Base-by-base conservation (phyloP, 2,113 vertebrate species). In the Ceyx melanurus region DNA sequence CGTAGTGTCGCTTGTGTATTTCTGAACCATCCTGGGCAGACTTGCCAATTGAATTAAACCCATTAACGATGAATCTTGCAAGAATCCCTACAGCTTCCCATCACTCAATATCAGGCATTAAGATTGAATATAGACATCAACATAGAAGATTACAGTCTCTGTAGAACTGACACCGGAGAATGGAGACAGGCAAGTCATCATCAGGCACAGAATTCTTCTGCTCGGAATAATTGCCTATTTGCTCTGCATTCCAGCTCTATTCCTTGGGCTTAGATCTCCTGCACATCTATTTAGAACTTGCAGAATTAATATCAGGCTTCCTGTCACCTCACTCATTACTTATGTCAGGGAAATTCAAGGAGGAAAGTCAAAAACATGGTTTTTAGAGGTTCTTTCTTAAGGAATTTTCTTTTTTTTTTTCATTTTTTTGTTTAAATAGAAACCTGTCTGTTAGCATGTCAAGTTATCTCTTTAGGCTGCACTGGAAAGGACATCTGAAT, bases 171-270 rank as follows among this genome's bases (percentile, higher is more conserved):
- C 6, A 72, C 73, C 20, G 4, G 70, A 92, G 82, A 72, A 89
- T 7, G 60, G 86, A 96, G 95, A 84, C 64, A 71, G 71, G 90
- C 84, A 90, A 91, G 93, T 93, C 72, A 94, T 90, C 87, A 94
- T 62, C 35, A 80, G 89, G 75, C 70, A 45, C 60, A 91, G 57
- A 92, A 79, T 90, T 60, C 43, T 50, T 94, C 72, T 89, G 67
- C 64, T 92, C 64, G 82, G 79, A 94, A 92, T 90, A 95, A 96
- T 93, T 96, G 95, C 85, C 91, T 94, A 60, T 93, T 96, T 97
- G 48, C 74, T 78, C 62, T 94, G 42, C 29, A 68, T 95, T 94
- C 29, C 31, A 80, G 65, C 37, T 82, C 65, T 35, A 17, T 90
- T 96, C 90, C 92, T 94, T 57, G 40, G 65, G 60, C 70, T 96